Base-by-base conservation (phyloP, 2,888 invertebrate species). In the Amphipoea lucens region DNA sequence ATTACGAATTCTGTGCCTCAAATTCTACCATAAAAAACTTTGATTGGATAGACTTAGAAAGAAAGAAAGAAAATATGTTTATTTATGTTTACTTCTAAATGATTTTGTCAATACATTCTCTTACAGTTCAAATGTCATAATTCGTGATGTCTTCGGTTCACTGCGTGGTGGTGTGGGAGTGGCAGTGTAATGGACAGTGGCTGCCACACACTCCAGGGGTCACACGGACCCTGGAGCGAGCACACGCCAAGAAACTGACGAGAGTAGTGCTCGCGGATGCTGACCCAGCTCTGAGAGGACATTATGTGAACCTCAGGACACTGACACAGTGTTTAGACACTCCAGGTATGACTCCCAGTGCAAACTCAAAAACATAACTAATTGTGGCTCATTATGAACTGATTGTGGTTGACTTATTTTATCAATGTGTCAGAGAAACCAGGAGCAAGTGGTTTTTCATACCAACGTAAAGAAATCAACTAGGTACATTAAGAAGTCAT, bases 191-290 rank as follows among this genome's bases (percentile, higher is more conserved):
- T 81, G 97, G 98, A 71, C 97, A 97, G 90, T 99, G 99, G 98
- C 96, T 98, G 93, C 98, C 99, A 0, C 99, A 99, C 94, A 98
- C 98, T 74, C 98, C 99, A 0, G 98, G 98, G 9, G 98, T 99
- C 9, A 98, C 98, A 0, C 98, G 99, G 91, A 98, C 98, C 83
- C 95, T 99, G 86, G 99, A 99, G 94, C 97, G 98, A 74, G 98
- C 99, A 0, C 98, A 98, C 92, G 98, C 97, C 84, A 99, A 99
- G 96, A 98, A 98, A 92, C 95, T 99, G 51, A 99, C 98, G 0
- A 96, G 98, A 74, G 98, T 98, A 11, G 97, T 98, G 90, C 96
- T 99, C n/a, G 98, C 98, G 74, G 99, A 99, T 95, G 98, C 98
- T 2, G 99, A 99, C 94, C 98, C 99, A 0, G 97, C 97, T 81